Conservation (phyloP, 2,113 vertebrate species). For the Gavia stellata region DNA sequence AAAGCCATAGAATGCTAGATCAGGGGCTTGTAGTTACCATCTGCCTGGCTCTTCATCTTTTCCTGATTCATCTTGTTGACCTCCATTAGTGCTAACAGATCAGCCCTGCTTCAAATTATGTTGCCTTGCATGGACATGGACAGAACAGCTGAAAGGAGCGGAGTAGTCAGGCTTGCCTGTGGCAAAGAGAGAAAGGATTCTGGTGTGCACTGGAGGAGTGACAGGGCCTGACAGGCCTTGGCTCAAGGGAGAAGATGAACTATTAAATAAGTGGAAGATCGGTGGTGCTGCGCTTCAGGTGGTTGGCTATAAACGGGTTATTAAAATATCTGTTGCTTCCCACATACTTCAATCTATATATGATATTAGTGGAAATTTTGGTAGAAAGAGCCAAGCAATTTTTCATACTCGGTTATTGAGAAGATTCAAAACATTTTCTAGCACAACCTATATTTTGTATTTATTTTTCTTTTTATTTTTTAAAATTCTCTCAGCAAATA, state of each 20-base stretch:
- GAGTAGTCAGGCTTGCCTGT: background rate
- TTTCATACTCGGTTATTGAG: background rate
- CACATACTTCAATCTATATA: background rate
- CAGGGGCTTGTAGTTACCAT: background rate
- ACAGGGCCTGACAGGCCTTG: background rate
- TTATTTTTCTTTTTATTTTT: background rate
- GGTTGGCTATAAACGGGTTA: background rate
- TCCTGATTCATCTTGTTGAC: background rate
- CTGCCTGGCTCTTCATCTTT: background rate
- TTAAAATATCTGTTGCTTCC: background rate
- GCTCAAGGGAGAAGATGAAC: background rate
- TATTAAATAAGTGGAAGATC: background rate
- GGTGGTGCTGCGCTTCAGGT: background rate
- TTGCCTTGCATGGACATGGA: background rate
- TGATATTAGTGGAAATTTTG: background rate
- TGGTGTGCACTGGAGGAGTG: background rate
- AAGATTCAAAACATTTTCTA: background rate
- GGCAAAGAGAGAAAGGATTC: background rate
- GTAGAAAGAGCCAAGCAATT: background rate
- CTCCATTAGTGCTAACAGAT: background rate
- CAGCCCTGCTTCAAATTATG: accelerated
- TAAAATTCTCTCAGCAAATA: background rate
- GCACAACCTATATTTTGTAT: background rate
- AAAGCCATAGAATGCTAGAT: background rate
- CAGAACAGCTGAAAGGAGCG: background rate